Conservation (phyloP, 1,140 invertebrate species). For the Panulirus ornatus region DNA sequence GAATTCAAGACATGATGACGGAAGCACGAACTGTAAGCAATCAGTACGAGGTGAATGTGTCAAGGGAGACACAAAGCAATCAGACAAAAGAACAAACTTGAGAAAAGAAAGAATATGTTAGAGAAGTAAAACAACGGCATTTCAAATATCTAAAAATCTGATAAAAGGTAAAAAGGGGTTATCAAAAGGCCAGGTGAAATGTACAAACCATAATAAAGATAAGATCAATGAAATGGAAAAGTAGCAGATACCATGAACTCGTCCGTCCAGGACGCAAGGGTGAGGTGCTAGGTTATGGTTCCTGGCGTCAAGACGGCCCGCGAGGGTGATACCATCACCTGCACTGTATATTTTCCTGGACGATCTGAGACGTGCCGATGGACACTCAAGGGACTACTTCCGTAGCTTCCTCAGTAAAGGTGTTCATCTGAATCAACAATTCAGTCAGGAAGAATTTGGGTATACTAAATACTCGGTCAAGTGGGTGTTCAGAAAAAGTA, state of each 20-base stretch:
- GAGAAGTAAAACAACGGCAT: not conserved
- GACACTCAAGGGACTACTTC: not conserved
- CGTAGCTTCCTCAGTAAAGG: not conserved
- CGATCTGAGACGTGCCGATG: not conserved
- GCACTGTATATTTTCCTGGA: too few relatives aligned
- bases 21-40: not conserved
- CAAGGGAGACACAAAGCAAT: not conserved
- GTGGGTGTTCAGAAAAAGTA: too few relatives aligned
- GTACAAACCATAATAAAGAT: not conserved
- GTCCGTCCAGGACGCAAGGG: not conserved
- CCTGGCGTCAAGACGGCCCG: not conserved
- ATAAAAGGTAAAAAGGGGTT: not conserved
- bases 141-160: not conserved
- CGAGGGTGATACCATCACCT: not conserved
- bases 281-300: not conserved
- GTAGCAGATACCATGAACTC: not conserved
- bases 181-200: not conserved
- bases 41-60: not conserved
- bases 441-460: too few relatives aligned
- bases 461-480: too few relatives aligned
- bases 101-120: not conserved
- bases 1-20: not conserved
- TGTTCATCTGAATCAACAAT: not conserved
- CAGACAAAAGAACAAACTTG: not conserved
- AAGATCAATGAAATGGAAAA: not conserved